Percentiles rank a stretch among this genome's conserved stretches.
These are phyloP conservation scores for Alethe diademata DNA, from an alignment of 2,113 vertebrate species.

Conservation along the genomic window DNA sequence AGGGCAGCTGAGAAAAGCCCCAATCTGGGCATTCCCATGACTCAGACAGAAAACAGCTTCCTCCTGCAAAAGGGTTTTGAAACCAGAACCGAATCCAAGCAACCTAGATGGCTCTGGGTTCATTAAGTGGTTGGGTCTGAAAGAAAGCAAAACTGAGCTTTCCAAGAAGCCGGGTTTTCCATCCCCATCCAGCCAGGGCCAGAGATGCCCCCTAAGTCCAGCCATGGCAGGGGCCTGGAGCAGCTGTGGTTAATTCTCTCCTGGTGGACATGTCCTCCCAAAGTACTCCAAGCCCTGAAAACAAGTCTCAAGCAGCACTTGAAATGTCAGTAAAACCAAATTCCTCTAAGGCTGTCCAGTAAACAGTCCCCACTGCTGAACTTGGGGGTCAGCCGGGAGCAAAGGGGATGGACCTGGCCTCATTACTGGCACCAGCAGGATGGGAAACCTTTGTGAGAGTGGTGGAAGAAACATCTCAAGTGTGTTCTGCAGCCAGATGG, in stretches of 20 bases:
- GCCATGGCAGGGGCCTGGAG: not conserved
- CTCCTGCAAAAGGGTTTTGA: not conserved
- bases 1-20: not conserved
- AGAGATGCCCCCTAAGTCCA: not conserved
- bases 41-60: not conserved
- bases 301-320: not conserved
- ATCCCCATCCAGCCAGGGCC: not conserved
- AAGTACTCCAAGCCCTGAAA: not conserved
- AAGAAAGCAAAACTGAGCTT: not conserved
- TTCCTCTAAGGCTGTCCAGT: not conserved
- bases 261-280: not conserved
- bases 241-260: not conserved
- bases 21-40: not conserved
- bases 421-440: fast-evolving
- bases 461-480: not conserved
- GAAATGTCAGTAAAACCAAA: not conserved
- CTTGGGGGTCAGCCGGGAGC: fast-evolving
- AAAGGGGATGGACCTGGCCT: not conserved
- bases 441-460: not conserved
- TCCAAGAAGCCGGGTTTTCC: not conserved
- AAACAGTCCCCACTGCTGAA: not conserved
- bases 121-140: not conserved
- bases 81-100: not conserved
- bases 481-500: not conserved
- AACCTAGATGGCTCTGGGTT: not conserved